These are phyloP conservation scores for Trachymyrmex cornetzi DNA, from an alignment of 1,140 invertebrate species.

Conservation along the genomic window DNA sequence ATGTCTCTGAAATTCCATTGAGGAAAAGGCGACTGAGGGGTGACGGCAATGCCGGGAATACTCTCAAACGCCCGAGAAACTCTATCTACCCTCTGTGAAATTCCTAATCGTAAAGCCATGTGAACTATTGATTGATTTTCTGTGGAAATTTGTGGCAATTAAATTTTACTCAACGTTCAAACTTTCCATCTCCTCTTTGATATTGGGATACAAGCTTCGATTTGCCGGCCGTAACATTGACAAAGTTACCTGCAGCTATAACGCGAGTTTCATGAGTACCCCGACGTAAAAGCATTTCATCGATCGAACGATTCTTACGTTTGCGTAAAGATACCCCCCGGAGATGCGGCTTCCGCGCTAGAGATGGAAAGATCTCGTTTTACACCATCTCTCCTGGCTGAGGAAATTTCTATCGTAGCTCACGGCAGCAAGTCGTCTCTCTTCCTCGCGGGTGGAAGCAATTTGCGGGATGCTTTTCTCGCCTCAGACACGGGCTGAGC, in stretches of 20 bases:
- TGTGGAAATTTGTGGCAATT: slow-evolving; percentile 12
- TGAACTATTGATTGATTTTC: background rate
- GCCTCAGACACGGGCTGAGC: background rate
- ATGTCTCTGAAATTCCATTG: slow-evolving; percentile 38
- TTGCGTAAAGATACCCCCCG: background rate
- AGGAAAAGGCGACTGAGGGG: background rate
- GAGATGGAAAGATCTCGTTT: slow-evolving; percentile 16
- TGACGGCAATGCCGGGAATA: background rate
- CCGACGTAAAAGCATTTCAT: background rate
- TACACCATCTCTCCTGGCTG: background rate
- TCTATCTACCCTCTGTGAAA: background rate
- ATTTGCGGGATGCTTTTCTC: slow-evolving; percentile 34
- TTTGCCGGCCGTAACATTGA: slow-evolving; percentile 13
- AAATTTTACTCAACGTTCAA: slow-evolving; percentile 13
- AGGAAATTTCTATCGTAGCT: slow-evolving; percentile 30
- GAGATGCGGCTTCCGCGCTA: background rate
- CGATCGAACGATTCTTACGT: background rate
- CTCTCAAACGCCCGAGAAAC: background rate
- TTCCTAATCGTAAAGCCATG: slow-evolving; percentile 10
- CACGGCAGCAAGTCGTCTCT: background rate
- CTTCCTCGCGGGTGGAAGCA: background rate
- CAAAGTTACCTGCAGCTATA: slow-evolving; percentile 26
- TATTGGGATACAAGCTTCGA: background rate
- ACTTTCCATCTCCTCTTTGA: background rate
- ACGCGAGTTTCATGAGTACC: slow-evolving; percentile 24